These are phyloP conservation scores for Apodemus sylvaticus DNA, from an alignment of 2,113 vertebrate species.

Conservation along the genomic window DNA sequence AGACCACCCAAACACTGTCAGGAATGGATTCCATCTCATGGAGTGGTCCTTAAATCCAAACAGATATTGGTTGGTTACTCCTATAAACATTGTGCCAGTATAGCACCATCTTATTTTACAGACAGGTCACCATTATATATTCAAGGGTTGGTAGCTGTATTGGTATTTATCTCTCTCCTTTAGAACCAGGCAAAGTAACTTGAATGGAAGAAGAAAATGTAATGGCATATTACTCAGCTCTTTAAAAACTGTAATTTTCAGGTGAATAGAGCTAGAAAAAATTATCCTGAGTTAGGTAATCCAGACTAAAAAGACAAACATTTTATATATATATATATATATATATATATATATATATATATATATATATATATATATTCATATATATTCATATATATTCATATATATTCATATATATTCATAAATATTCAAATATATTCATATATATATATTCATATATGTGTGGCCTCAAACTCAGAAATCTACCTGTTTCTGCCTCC, in stretches of 20 bases:
- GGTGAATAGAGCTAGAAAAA: neutral
- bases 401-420: too few relatives aligned
- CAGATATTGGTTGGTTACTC: neutral
- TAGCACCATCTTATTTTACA: neutral
- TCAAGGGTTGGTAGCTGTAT: neutral
- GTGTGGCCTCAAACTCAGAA: too few relatives aligned
- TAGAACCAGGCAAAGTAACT: neutral
- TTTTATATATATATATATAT: too few relatives aligned
- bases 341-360: neutral
- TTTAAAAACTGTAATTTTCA: neutral
- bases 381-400: too few relatives aligned
- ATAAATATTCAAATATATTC: too few relatives aligned
- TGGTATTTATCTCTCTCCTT: neutral
- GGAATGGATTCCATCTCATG: neutral
- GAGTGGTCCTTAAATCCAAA: neutral
- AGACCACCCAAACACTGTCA: too few relatives aligned
- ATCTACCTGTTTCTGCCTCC: too few relatives aligned
- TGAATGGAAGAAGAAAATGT: neutral
- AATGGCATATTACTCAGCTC: neutral
- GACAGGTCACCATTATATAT: neutral
- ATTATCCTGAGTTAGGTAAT: neutral
- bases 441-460: too few relatives aligned
- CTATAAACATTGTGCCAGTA: neutral
- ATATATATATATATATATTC: too few relatives aligned
- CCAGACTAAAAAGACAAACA: neutral